Evolutionary conservation across 2,888 invertebrate species (phyloP), one percentile per base, ranked within the genome.

Genomic region (Atrina japonica): DNA sequence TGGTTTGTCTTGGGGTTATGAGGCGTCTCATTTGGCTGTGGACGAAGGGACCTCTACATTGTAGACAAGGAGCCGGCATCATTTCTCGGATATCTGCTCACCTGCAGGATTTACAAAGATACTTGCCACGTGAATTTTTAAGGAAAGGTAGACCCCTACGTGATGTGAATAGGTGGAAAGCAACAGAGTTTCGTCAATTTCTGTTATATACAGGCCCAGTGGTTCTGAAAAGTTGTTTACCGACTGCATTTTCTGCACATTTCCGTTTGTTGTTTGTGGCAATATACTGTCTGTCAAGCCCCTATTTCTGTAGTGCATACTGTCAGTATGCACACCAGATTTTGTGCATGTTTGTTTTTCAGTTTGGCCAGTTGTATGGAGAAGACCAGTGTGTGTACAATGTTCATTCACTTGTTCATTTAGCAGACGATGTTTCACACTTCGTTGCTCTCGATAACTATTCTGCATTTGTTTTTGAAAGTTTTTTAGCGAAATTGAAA

Each of bases 381-480:
- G n/a, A n/a, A n/a, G n/a, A n/a, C n/a, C n/a, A n/a, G n/a, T n/a
- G n/a, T n/a, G n/a, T 53, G 70, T 90, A 21, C 67, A 82, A 35
- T 90, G 90, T 78, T n/a, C n/a, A n/a, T n/a, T n/a, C n/a, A n/a
- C n/a, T n/a, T n/a, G n/a, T n/a, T n/a, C n/a, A n/a, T n/a, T 50
- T 90, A 49, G 79, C 87, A 43, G 81, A 84, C 60, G 89, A 90
- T 76, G 86, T 81, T 11, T 41, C 60, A 64, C 83, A 68, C 41
- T 88, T 83, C 77, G 89, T 89, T 1, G 43, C 59, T 25, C 76
- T 89, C 27, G 83, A 86, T 64, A 78, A 77, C 30, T 85, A 86
- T 71, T 87, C 82, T 60, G 80, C 87, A 11, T 90, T 90, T 77
- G 81, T 84, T 5, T 90, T 87, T 83, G 88, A 90, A 78, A 88